These are phyloP conservation scores for Xiphydria camelus DNA, from an alignment of 2,888 invertebrate genomes.

Conservation along the genomic window DNA sequence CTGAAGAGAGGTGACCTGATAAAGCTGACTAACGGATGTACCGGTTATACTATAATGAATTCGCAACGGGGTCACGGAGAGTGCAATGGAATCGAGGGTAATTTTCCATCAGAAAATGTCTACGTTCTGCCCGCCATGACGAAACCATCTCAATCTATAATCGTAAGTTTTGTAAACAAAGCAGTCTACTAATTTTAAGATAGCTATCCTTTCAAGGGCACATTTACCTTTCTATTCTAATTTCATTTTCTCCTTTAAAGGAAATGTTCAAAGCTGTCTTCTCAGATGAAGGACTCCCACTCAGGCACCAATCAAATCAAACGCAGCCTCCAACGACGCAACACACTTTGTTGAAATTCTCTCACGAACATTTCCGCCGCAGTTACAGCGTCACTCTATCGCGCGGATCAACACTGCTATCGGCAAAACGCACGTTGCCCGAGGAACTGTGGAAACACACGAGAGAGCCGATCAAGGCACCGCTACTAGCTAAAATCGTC, in stretches of 20 bases:
- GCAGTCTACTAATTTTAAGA: too few species aligned
- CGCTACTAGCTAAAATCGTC: constrained; percentile 75
- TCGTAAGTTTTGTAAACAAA: constrained; percentile 20
- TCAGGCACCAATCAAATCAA: constrained; percentile 20
- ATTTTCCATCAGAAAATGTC: constrained; percentile 85
- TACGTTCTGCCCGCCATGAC: constrained; percentile 83
- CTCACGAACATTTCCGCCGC: constrained; percentile 78
- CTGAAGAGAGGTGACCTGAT: constrained; percentile 81
- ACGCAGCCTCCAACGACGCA: constrained; percentile 69
- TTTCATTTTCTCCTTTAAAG: constrained; percentile 29
- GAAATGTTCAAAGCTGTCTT: constrained; percentile 54
- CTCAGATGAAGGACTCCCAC: constrained; percentile 26
- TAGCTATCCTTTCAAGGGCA: neutral
- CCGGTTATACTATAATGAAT: constrained; percentile 75
- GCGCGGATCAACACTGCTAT: constrained; percentile 67
- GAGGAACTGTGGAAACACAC: constrained; percentile 84
- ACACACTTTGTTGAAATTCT: constrained; percentile 83
- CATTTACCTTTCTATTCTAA: neutral
- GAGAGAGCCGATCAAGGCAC: constrained; percentile 80
- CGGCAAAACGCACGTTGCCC: constrained; percentile 66
- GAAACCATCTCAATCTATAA: constrained; percentile 65
- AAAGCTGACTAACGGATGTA: constrained; percentile 72
- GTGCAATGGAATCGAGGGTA: constrained; percentile 72
- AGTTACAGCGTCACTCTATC: constrained; percentile 60
- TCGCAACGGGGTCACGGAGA: constrained; percentile 75